phyloP scores from a whole-genome alignment of 2,113 vertebrate genomes.

The Ceuthmochares aereus region DNA sequence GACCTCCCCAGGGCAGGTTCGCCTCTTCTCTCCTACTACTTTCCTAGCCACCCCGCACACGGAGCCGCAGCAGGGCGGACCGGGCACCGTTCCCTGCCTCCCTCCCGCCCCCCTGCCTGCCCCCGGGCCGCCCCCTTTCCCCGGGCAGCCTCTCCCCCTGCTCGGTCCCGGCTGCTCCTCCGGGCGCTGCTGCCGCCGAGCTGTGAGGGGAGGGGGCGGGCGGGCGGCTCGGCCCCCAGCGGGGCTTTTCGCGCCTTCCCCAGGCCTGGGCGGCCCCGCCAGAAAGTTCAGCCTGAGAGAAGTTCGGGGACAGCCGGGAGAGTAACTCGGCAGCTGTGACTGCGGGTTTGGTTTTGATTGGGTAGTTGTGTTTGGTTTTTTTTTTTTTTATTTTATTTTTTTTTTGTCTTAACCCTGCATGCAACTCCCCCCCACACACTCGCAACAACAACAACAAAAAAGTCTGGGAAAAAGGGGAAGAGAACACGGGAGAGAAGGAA shows the following conservation, averaged over 20 bases:
- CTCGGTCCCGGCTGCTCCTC: background rate
- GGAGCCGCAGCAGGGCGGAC: too few relatives aligned
- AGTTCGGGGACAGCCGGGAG: slow-evolving; percentile 46
- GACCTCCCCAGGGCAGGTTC: too few relatives aligned
- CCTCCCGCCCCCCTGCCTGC: background rate
- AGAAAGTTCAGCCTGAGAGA: slow-evolving; percentile 59
- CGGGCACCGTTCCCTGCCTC: background rate
- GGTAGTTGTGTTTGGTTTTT: background rate
- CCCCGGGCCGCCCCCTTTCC: background rate
- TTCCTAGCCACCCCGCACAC: background rate
- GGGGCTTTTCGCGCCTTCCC: background rate
- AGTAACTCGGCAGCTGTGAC: background rate
- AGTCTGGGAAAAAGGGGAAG: background rate
- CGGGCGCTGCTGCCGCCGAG: background rate
- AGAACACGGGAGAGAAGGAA: background rate
- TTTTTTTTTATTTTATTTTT: background rate
- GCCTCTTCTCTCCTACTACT: background rate
- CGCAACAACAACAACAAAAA: background rate
- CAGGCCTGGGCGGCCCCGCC: background rate
- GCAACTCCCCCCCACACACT: background rate
- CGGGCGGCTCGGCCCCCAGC: background rate
- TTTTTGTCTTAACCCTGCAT: too few relatives aligned
- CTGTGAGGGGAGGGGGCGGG: background rate
- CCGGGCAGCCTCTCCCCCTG: background rate
- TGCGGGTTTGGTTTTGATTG: background rate